Base-by-base conservation (phyloP, 2,113 vertebrate species). In the Gymnobelideus leadbeateri region DNA sequence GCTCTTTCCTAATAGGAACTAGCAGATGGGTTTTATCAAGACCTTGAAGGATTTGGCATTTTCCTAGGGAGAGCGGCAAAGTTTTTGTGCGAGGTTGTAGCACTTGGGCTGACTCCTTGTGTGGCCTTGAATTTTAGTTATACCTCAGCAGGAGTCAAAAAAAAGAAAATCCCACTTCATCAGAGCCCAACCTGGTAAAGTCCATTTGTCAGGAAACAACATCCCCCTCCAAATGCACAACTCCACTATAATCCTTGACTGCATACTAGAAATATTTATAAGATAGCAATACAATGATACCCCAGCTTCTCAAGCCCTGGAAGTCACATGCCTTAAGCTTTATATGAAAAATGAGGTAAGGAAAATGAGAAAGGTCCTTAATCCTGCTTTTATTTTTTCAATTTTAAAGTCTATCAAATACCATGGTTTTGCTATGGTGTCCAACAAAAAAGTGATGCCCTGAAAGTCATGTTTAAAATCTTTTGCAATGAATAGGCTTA, bases 51-150 rank as follows among this genome's bases (percentile, higher is more conserved):
- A 51, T 55, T 61, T 47, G 68, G 3, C 9, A n/a, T 37, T 94
- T 91, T 92, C 68, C 91, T 77, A 52, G 12, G 92, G 37, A 97
- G 54, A 46, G 89, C 12, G 28, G 68, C 16, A 43, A 95, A 31
- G 3, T 91, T 91, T 92, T 24, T 26, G 95, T 96, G 93, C 94
- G 92, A 92, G 91, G 61, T n/a, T 89, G 89, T 43, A 96, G 50
- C 23, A 68, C 8, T 55, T 28, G 12, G 16, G 50, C 46, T 92
- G 89, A 21, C 96, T 92, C 94, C 91, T 89, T 97, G 97, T 95
- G 97, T 97, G 97, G 96, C 96, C 95, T 91, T 84, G 51, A 93
- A 91, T 91, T 95, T 97, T 95, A 93, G 96, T 96, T 98, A 94
- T 96, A 97, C 93, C 93, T 51, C 92, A 97, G 93, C 52, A 94